Evolutionary conservation across 2,113 vertebrate genomes (phyloP), one percentile per base, ranked within the genome.

Genomic region (Madoqua kirkii): DNA sequence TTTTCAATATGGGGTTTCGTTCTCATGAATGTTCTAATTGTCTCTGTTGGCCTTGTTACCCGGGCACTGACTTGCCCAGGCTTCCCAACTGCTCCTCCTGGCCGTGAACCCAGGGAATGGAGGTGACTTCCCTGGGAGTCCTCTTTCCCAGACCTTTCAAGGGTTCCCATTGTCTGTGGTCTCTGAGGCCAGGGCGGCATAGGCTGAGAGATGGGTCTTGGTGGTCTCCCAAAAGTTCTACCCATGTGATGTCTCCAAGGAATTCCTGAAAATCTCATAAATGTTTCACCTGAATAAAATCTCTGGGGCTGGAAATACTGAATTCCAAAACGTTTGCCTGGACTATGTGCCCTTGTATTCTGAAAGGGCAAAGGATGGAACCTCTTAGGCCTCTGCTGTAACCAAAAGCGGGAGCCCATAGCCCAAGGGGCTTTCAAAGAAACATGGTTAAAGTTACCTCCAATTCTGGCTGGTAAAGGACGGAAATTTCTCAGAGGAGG

Each of bases 231-330:
- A 90, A 48, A 48, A 40, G 27, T 81, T 90, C 55, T 19, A 57
- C 21, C 48, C 16, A 11, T 7, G 10, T n/a, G 59, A 90, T 3
- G 12, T n/a, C 81, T 85, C 48, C 0, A 14, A 90, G 59, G 7
- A 57, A 33, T 17, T 89, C 50, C 52, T 8, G 85, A 23, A 87
- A 91, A 92, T 8, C 96, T 91, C n/a, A 43, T 57, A 33, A 91
- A 89, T 50, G 59, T 93, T 94, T 52, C 40, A 57, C 27, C 55
- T 33, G 94, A 83, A 87, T 86, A 79, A 97, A 93, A 96, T 86
- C 76, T 96, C 85, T 76, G 97, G 27, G 97, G 94, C 59, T 83
- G 94, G 67, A 92, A 94, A 33, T 52, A 86, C 1, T 71, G 76
- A 85, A 60, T 15, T 64, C 81, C 76, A 74, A 92, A 95, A 88